Evolutionary conservation across 1,140 invertebrate species (phyloP), one percentile per base, ranked within the genome.

Genomic region (Drosophila tristis): DNA sequence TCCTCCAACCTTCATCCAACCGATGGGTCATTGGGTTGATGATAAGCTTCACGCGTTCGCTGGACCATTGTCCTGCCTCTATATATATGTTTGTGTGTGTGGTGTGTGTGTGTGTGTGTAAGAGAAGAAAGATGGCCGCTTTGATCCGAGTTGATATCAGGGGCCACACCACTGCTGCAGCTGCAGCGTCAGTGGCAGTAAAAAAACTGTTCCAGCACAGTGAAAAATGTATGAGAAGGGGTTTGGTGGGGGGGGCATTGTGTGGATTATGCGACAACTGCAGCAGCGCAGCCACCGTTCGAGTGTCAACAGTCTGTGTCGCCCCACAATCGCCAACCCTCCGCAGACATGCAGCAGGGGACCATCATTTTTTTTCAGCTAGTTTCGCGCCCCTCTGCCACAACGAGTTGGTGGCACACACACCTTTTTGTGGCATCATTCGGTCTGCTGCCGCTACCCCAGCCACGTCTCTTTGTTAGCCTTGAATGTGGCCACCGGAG

Each of bases 201-300:
- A 53, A 53, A 61, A 51, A 57, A 44, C 55, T 55, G 63, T 13
- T 31, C 13, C 11, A 53, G 13, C 26, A 16, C 15, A 25, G n/a
- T 39, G 39, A 54, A 54, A 54, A 54, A 16, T 13, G 39, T 6
- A 23, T 13, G 31, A 20, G 16, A 4, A 3, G 31, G 4, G 15
- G 8, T 11, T 0, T 16, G 16, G 50, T 6, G n/a, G 2, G 15
- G 29, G 13, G 1, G 71, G 73, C 78, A 75, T 75, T 55, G 65
- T 82, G 79, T 86, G 82, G 82, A 86, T 86, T 86, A 86, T 86
- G 82, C 82, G 82, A 82, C 82, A 86, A 86, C 78, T 86, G 82
- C 78, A 86, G 59, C 66, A 78, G 74, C 20, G 58, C 80, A 79
- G 35, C 11, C 35, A 13, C 11, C 61, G 70, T 60, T 74, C 66